Base-by-base conservation (phyloP, 2,797 vertebrate species). In the Gymnocypris eckloni region DNA sequence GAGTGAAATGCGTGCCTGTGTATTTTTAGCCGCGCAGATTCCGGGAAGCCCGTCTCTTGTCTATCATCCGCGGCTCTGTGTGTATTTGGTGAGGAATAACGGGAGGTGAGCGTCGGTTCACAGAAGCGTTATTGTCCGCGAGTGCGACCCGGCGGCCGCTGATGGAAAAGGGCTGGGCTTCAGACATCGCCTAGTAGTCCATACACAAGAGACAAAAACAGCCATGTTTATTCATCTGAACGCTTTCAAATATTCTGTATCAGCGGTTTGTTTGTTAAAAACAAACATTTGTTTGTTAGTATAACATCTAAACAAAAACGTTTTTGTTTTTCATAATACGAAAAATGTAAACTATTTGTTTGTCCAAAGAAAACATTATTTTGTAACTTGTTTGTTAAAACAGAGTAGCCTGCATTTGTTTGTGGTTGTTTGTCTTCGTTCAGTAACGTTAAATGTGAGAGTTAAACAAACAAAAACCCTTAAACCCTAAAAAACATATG, bases 91-190 rank as follows among this genome's bases (percentile, higher is more conserved):
- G 64, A 80, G 59, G 82, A 82, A 83, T 86, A 88, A 86, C 87
- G 86, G 87, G 73, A 82, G 72, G 71, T 48, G 64, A 78, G 78
- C 71, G 41, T 85, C 64, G 39, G 45, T 45, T 43, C 83, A 69
- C 79, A 79, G 67, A 20, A 33, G 83, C 18, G 83, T 73, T 87
- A 67, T 86, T 89, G 89, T 85, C 69, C 79, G 79, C 82, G 37
- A 83, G 73, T 86, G 89, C 85, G 41, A 54, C 87, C 87, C 64
- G 75, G 87, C 54, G 89, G 87, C 73, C 85, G 86, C 39, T 50
- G 22, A 56, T 39, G 79, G 67, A 48, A 86, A 59, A 75, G 82
- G 78, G 86, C 66, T 83, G 86, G 86, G 85, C 80, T 82, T 77
- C 61, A 82, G 72, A 76, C 78, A 81, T 66, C 43, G 25, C 69